Conservation (phyloP, 1,140 invertebrate genomes). For the Penaeus vannamei region DNA sequence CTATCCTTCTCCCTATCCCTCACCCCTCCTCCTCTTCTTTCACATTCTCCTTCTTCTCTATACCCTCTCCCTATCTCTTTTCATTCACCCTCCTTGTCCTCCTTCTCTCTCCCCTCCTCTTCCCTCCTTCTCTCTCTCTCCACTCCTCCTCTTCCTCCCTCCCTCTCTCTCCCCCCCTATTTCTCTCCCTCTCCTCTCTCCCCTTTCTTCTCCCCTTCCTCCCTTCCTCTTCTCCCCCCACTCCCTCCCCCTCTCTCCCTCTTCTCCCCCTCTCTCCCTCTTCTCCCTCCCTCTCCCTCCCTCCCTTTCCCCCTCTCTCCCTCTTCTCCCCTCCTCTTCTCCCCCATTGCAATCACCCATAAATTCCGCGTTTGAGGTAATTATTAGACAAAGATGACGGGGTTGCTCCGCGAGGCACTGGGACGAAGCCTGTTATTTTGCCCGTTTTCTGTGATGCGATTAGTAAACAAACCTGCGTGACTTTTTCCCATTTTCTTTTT, state of each 20-base stretch:
- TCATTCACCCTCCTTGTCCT: neutral
- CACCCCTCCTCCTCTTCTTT: too few relatives aligned
- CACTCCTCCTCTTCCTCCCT: neutral
- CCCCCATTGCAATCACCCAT: too few relatives aligned
- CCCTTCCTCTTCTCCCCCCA: neutral
- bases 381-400: too few relatives aligned
- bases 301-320: neutral
- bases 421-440: too few relatives aligned
- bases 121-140: too few relatives aligned
- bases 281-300: neutral
- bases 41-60: neutral
- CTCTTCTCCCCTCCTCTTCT: too few relatives aligned
- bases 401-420: too few relatives aligned
- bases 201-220: neutral
- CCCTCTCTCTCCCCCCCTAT: neutral
- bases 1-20: neutral
- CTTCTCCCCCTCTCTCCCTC: neutral
- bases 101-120: neutral
- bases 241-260: neutral
- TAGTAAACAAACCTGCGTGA: too few relatives aligned
- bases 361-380: too few relatives aligned
- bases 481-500: too few relatives aligned
- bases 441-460: too few relatives aligned
- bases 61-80: neutral
- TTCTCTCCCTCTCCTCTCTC: neutral